phyloP scores from a whole-genome alignment of 1,140 invertebrate species.

The Uloborus diversus region DNA sequence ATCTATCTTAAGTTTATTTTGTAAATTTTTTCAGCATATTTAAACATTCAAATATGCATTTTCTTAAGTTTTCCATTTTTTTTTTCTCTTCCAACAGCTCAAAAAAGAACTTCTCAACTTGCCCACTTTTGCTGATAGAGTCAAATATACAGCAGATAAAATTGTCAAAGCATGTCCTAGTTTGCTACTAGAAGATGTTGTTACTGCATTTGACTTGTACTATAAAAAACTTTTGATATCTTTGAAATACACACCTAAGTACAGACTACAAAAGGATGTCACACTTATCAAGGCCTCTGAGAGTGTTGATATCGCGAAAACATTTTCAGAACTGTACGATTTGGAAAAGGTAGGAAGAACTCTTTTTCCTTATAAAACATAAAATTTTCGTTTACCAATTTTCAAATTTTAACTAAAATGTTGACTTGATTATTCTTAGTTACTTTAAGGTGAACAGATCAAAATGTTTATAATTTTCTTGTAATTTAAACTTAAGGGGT shows the following conservation, averaged over 20 bases:
- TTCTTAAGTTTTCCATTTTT: slow-evolving; percentile 57
- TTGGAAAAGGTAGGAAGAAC: slow-evolving; percentile 65
- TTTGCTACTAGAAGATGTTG: slow-evolving; percentile 69
- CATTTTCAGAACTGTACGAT: slow-evolving; percentile 77
- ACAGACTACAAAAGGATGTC: slow-evolving; percentile 75
- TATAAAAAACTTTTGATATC: slow-evolving; percentile 78
- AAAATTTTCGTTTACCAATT: neutral
- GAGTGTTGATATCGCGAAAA: slow-evolving; percentile 65
- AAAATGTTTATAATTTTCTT: neutral
- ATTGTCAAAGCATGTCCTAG: slow-evolving; percentile 59
- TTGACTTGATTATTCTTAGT: neutral
- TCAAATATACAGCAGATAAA: slow-evolving; percentile 64
- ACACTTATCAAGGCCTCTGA: slow-evolving; percentile 79
- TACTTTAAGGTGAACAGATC: neutral
- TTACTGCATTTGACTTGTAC: slow-evolving; percentile 75
- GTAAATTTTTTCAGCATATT: neutral
- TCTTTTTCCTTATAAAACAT: neutral
- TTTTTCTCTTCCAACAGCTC: slow-evolving; percentile 49
- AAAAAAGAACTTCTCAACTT: slow-evolving; percentile 47
- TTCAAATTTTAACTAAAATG: neutral
- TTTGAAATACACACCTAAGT: slow-evolving; percentile 76
- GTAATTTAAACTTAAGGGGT: neutral
- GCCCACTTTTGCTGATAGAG: slow-evolving; percentile 60
- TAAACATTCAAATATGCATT: slow-evolving; percentile 9
- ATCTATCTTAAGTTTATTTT: too few species aligned